These are phyloP conservation scores for Megamerina dolium DNA, from an alignment of 2,888 invertebrate species.

Conservation along the genomic window DNA sequence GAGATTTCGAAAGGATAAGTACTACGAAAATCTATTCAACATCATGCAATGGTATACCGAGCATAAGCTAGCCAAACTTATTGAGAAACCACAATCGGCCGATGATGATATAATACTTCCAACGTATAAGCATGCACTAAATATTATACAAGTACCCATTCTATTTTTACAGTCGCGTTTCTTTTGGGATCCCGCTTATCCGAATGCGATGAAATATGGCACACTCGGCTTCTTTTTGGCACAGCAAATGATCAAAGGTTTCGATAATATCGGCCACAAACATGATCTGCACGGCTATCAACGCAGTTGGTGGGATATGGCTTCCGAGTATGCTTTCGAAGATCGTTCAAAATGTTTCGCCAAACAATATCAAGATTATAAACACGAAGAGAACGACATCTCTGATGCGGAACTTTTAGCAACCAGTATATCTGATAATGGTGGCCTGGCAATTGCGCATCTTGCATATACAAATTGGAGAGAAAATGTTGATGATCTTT, in stretches of 20 bases:
- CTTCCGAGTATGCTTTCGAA: constrained; percentile 28
- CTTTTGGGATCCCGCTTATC: constrained; percentile 41
- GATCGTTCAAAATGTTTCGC: constrained; percentile 36
- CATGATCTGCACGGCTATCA: constrained; percentile 34
- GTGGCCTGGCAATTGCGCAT: constrained; percentile 38
- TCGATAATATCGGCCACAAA: constrained; percentile 36
- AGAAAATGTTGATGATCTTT: constrained; percentile 28
- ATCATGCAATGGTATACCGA: constrained; percentile 36
- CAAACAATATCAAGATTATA: constrained; percentile 32
- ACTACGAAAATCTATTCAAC: constrained; percentile 33
- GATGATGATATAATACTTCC: constrained; percentile 28
- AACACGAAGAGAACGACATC: constrained; percentile 28
- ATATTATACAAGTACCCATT: constrained; percentile 37
- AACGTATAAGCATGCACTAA: constrained; percentile 32
- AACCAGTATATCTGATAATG: constrained; percentile 37
- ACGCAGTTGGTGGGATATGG: constrained; percentile 38
- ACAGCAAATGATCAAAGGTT: constrained; percentile 40
- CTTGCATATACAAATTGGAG: constrained; percentile 41
- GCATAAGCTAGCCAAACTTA: constrained; percentile 25
- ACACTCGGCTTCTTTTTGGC: constrained; percentile 38
- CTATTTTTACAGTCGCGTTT: constrained; percentile 40
- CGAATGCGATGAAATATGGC: constrained; percentile 36
- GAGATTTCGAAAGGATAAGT: constrained; percentile 23
- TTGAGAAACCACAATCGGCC: constrained; percentile 27
- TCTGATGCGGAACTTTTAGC: constrained; percentile 28